A percentile compares a stretch with the other conserved stretches of the same genome.
phyloP scores from a whole-genome alignment of 2,113 vertebrate species.

The Lophochroa leadbeateri region DNA sequence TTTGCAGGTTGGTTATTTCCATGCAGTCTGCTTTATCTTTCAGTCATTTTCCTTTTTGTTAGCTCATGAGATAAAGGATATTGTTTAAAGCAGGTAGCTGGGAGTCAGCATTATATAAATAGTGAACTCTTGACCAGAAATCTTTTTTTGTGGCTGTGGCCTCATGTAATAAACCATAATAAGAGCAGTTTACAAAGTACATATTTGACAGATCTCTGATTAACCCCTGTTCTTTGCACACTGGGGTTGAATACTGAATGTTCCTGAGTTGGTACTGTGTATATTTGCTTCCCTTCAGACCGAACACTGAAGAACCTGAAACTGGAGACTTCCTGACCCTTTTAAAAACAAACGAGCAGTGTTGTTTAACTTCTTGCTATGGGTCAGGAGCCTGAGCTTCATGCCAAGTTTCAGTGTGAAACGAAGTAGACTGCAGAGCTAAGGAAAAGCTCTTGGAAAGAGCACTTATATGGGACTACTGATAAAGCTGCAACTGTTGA shows the following conservation, averaged over 20 bases:
- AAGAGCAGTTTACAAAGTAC: background rate
- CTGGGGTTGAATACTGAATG: background rate
- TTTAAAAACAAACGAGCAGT: background rate
- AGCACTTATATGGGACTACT: background rate
- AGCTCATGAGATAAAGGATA: background rate
- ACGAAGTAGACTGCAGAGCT: background rate
- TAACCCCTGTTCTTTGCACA: background rate
- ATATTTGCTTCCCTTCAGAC: background rate
- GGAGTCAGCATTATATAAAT: background rate
- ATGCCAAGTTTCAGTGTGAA: slow-evolving; percentile 10
- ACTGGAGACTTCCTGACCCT: slow-evolving; percentile 9
- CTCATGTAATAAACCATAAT: background rate
- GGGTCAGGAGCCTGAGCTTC: slow-evolving; percentile 4
- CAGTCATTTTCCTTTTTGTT: background rate
- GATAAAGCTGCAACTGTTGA: background rate
- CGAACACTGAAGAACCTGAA: background rate
- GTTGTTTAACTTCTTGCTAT: slow-evolving; percentile 18
- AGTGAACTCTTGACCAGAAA: background rate
- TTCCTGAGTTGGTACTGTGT: background rate
- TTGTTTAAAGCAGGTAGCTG: background rate
- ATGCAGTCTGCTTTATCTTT: background rate
- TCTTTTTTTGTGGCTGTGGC: background rate
- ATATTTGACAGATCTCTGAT: background rate
- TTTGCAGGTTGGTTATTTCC: background rate
- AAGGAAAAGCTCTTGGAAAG: background rate